Percentiles rank a stretch among this genome's conserved stretches.
Evolutionary conservation across 2,797 vertebrate species (phyloP).

Genomic region (Sciurus vulgaris): DNA sequence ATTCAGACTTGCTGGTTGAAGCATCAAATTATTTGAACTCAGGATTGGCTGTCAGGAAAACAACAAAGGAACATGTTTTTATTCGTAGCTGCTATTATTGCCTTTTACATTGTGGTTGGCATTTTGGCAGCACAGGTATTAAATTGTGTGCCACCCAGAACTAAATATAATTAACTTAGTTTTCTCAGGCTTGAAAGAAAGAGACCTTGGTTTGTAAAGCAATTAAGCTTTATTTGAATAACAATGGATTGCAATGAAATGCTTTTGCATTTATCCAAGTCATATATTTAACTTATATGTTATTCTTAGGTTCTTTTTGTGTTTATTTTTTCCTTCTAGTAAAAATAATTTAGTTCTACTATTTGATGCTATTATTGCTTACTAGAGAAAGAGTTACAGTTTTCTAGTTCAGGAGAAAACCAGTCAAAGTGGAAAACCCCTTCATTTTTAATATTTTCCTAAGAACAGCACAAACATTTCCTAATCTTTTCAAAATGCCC

Average conservation of each 20-base stretch:
- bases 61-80: slow-evolving; percentile 54
- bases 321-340: slow-evolving; percentile 1
- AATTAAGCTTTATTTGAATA: slow-evolving; percentile 65
- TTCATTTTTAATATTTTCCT: slow-evolving; percentile 56
- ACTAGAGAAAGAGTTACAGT: slow-evolving; percentile 39
- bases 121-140: slow-evolving; percentile 60
- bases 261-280: slow-evolving; percentile 49
- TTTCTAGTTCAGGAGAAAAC: slow-evolving; percentile 63
- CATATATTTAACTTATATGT: slow-evolving; percentile 53
- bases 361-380: slow-evolving; percentile 54
- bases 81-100: slow-evolving; percentile 22
- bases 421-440: slow-evolving; percentile 65
- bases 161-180: slow-evolving; percentile 56
- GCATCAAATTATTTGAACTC: not conserved
- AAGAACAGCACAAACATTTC: slow-evolving; percentile 55
- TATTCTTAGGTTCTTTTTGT: slow-evolving; percentile 35
- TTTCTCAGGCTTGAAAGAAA: slow-evolving; percentile 52
- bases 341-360: slow-evolving; percentile 43
- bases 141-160: slow-evolving; percentile 63
- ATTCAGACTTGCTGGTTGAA: slow-evolving; percentile 26
- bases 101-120: slow-evolving; percentile 71
- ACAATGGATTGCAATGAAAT: slow-evolving; percentile 32
- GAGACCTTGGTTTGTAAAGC: slow-evolving; percentile 26
- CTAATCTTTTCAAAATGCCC: slow-evolving; percentile 26
- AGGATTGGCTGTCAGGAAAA: slow-evolving; percentile 67